Evolutionary conservation across 37 sponge, comb jelly and placozoan species (phyloP).

Genomic region (Cliona cf. orientalis): DNA sequence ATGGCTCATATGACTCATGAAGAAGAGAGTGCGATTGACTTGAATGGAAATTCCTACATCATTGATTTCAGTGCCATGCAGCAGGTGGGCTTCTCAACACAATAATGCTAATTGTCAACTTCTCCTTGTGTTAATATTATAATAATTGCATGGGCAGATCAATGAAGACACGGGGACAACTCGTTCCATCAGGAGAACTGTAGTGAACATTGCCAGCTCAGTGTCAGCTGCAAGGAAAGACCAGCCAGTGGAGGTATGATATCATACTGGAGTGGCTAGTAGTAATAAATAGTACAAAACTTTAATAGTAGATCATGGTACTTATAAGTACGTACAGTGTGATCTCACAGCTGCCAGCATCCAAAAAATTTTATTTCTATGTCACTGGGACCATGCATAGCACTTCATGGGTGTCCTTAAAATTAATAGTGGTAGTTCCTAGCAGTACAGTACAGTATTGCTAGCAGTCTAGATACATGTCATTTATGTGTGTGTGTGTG

Average conservation of each 20-base stretch:
- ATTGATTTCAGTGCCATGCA: conserved; percentile 76
- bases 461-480: conserved; percentile 3
- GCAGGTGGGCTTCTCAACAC: conserved; percentile 51
- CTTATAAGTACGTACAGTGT: too few relatives aligned
- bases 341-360: too few relatives aligned
- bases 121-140: conserved; percentile 4
- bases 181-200: conserved; percentile 56
- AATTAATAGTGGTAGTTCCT: too few relatives aligned
- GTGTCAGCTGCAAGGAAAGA: conserved; percentile 1
- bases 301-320: too few relatives aligned
- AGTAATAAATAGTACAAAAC: too few relatives aligned
- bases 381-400: too few relatives aligned
- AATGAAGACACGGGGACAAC: conserved; percentile 85
- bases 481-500: neutral
- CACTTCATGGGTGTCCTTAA: too few relatives aligned
- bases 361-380: too few relatives aligned
- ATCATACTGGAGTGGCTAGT: too few relatives aligned
- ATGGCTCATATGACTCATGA: conserved; percentile 61
- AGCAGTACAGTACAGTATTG: too few relatives aligned
- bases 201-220: conserved; percentile 10
- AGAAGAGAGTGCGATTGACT: conserved; percentile 72
- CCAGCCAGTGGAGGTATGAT: neutral
- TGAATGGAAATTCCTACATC: conserved; percentile 78
- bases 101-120: neutral
- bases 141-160: conserved; percentile 32